A percentile compares a stretch with the other conserved stretches of the same genome.
These are phyloP conservation scores for Anabacerthia variegaticeps DNA, from an alignment of 2,797 vertebrate species.

Conservation along the genomic window DNA sequence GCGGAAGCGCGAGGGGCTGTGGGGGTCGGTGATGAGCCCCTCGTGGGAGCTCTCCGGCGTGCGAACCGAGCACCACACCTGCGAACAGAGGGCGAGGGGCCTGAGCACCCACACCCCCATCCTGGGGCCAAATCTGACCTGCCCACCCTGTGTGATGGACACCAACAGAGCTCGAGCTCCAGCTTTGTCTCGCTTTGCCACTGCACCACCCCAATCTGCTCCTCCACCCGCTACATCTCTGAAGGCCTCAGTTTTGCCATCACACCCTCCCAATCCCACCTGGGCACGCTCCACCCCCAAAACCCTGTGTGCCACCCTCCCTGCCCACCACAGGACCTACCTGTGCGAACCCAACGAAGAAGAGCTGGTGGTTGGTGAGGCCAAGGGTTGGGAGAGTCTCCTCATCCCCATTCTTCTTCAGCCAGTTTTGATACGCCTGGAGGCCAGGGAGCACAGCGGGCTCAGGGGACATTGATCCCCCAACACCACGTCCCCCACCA, in stretches of 20 bases:
- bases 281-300: not conserved
- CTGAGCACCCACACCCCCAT: rapidly evolving
- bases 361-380: conserved; percentile 94
- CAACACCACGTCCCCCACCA: rapidly evolving
- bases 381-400: conserved; percentile 85
- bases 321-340: conserved; percentile 71
- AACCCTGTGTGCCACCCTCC: not conserved
- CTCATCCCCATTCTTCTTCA: conserved; percentile 89
- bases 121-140: rapidly evolving
- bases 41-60: conserved; percentile 94
- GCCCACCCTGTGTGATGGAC: rapidly evolving
- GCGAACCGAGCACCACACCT: conserved; percentile 97
- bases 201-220: not conserved
- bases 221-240: not conserved
- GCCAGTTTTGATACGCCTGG: conserved; percentile 96
- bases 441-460: not conserved
- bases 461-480: not conserved
- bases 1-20: conserved; percentile 93
- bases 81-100: not conserved
- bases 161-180: not conserved
- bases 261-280: not conserved
- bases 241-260: not conserved
- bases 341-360: conserved; percentile 97
- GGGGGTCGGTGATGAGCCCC: conserved; percentile 93
- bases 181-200: not conserved